phyloP scores from a whole-genome alignment of 1,140 invertebrate species.

The Diorhabda elongata region DNA sequence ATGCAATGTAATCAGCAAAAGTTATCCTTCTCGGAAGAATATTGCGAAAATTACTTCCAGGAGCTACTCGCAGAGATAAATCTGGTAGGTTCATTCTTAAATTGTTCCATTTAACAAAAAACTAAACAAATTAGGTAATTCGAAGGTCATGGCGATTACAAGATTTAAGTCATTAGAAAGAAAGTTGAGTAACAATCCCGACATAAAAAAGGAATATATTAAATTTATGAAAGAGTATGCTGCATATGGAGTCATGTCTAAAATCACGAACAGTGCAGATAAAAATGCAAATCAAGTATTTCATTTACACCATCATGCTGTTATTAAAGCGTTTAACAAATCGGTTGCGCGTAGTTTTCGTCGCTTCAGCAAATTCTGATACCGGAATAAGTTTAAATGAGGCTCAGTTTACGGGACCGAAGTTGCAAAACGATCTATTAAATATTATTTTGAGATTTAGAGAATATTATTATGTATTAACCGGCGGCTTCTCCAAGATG shows the following conservation, averaged over 20 bases:
- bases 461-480: constrained; percentile 27
- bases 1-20: neutral
- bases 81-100: constrained; percentile 19
- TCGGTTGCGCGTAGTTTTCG: constrained; percentile 22
- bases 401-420: constrained; percentile 29
- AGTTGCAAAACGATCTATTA: constrained; percentile 31
- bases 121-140: constrained; percentile 18
- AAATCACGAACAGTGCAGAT: neutral
- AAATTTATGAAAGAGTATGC: constrained; percentile 23
- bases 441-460: constrained; percentile 40
- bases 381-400: constrained; percentile 36
- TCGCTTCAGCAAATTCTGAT: constrained; percentile 27
- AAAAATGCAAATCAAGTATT: constrained; percentile 7
- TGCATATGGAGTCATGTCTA: constrained; percentile 41
- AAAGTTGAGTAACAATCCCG: constrained; percentile 21
- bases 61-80: neutral
- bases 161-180: constrained; percentile 21
- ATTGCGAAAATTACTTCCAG: constrained; percentile 22
- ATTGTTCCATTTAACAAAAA: constrained; percentile 18
- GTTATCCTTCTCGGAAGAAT: constrained; percentile 9
- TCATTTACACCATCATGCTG: constrained; percentile 39
- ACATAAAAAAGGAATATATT: constrained; percentile 13
- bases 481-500: constrained; percentile 45
- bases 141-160: constrained; percentile 7
- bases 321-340: constrained; percentile 41